Evolutionary conservation across 2,888 invertebrate species (phyloP), one percentile per base, ranked within the genome.

Genomic region (Marronus borbonicus): DNA sequence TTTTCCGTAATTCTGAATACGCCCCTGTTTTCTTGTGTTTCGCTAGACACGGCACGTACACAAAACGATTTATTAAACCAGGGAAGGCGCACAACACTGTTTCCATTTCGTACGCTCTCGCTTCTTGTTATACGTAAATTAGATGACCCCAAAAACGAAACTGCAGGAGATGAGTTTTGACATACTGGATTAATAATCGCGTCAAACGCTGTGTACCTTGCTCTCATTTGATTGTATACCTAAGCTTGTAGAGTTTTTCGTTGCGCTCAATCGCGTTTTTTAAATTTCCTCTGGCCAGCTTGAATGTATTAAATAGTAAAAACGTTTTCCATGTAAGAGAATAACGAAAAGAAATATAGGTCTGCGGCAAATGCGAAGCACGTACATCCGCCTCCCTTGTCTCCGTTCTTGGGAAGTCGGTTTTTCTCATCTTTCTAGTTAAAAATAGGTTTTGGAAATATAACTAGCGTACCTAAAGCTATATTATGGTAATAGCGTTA

Each of bases 1-100:
- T 31, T n/a, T n/a, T n/a, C n/a, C n/a, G 4, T 31, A 31, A 31
- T 31, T 31, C 5, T 8, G 28, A 60, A 8, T 60, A 12, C 20
- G 24, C 8, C 12, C 8, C 24, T 60, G 20, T 60, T 60, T 12
- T 60, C 60, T 28, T 17, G 12, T 60, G 60, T 24, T 24, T 60
- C 20, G 28, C 24, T 8, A 60, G 60, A 60, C 60, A 10, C 17
- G 28, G 28, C 28, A 60, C 28, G 28, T 60, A 24, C 60, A 7
- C 24, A 20, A 28, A 24, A 60, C 60, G 60, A 60, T 60, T 60
- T 60, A 60, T 60, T 60, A 20, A 60, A 60, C 60, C 60, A 60
- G 17, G n/a, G 52, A 52, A 52, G 52, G 8, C 10, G 4, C 7
- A 12, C 28, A 24, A 3, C 20, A 24, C 20, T 28, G 17, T 60